A percentile compares a stretch with the other conserved stretches of the same genome.
phyloP scores from a whole-genome alignment of 1,140 invertebrate genomes.

The Frieseomelitta varia region DNA sequence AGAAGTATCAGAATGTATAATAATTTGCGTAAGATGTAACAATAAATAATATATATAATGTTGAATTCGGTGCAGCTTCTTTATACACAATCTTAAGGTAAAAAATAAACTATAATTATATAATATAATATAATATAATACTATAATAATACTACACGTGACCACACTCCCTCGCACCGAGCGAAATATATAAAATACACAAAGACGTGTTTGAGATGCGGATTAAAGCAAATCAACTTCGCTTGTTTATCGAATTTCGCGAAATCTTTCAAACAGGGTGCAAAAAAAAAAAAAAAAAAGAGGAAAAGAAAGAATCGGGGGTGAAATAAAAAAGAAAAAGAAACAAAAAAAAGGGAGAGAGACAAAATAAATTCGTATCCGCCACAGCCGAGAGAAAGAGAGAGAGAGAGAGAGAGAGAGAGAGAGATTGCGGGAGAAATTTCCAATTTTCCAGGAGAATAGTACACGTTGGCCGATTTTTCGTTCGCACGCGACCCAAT shows the following conservation, averaged over 20 bases:
- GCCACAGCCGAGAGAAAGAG: too few species aligned
- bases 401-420: neutral
- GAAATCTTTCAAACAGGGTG: neutral
- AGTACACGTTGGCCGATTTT: conserved; percentile 37
- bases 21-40: too few species aligned
- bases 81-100: too few species aligned
- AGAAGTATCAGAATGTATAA: too few species aligned
- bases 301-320: neutral
- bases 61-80: too few species aligned
- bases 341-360: neutral
- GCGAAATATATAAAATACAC: neutral
- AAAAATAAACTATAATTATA: too few species aligned
- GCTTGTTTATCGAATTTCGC: conserved; percentile 3
- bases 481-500: conserved; percentile 34
- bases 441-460: conserved; percentile 20
- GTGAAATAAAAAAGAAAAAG: neutral
- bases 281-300: neutral
- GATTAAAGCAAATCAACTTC: neutral
- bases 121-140: too few species aligned
- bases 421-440: conserved; percentile 20
- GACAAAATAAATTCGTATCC: conserved; percentile 8
- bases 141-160: too few species aligned
- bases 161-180: too few species aligned
- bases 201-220: neutral
- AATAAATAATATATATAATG: too few species aligned